A percentile compares a stretch with the other conserved stretches of the same genome.
Evolutionary conservation across 2,113 vertebrate genomes (phyloP).

Genomic region (Tupaia tana): DNA sequence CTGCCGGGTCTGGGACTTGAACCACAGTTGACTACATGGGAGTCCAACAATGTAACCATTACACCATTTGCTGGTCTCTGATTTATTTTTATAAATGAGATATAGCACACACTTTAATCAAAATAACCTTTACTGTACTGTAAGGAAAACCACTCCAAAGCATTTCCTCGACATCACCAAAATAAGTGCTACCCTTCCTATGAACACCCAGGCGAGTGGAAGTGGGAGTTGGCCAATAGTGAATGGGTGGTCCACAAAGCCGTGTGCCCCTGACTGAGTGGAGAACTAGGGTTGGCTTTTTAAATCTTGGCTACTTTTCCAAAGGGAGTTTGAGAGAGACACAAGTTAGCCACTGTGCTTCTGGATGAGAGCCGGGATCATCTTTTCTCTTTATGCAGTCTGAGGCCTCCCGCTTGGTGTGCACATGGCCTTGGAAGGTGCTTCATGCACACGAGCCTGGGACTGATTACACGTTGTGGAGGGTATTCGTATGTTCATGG

Average conservation of each 20-base stretch:
- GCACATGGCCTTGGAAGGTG: neutral
- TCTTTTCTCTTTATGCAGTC: neutral
- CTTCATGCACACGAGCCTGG: neutral
- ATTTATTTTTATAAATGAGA: neutral
- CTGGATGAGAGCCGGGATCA: neutral
- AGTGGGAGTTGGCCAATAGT: neutral
- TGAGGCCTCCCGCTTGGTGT: neutral
- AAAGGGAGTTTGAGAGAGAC: neutral
- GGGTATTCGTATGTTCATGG: neutral
- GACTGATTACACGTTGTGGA: neutral
- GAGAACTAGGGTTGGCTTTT: neutral
- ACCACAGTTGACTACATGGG: no score
- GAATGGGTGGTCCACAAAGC: conserved; percentile 2
- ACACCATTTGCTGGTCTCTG: no score
- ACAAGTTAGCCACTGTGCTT: neutral
- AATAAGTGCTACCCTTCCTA: neutral
- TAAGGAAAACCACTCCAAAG: conserved; percentile 58
- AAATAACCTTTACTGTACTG: conserved; percentile 10
- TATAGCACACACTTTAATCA: conserved; percentile 45
- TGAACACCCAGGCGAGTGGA: neutral
- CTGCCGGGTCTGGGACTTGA: no score
- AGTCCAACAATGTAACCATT: no score
- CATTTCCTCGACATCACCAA: neutral
- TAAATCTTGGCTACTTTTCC: neutral
- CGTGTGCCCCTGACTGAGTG: neutral